These are phyloP conservation scores for Frankliniella fusca DNA, from an alignment of 2,888 invertebrate species.

Conservation along the genomic window DNA sequence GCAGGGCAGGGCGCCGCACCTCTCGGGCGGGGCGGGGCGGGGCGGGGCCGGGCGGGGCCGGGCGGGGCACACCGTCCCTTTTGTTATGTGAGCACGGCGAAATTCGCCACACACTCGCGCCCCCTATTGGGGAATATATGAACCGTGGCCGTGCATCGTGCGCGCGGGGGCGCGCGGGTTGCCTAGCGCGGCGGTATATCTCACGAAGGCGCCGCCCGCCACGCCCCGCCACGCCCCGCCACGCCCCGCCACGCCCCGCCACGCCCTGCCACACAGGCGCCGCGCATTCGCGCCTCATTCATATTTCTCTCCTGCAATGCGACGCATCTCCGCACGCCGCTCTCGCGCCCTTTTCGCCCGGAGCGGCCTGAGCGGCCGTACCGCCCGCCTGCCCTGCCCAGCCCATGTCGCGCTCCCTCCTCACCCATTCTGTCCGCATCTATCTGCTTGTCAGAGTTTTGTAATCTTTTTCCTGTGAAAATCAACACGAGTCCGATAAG, in stretches of 20 bases:
- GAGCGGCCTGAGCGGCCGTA: too few relatives aligned
- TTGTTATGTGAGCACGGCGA: slow-evolving; percentile 4
- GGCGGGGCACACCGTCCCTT: neutral
- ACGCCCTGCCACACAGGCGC: neutral
- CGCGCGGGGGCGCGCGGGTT: neutral
- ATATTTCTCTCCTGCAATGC: neutral
- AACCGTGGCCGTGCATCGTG: slow-evolving; percentile 12
- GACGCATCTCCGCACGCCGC: too few relatives aligned
- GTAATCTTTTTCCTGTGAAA: too few relatives aligned
- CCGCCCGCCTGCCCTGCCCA: too few relatives aligned
- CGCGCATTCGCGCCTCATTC: neutral
- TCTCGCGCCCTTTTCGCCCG: too few relatives aligned
- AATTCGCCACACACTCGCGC: slow-evolving; percentile 18
- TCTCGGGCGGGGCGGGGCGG: neutral
- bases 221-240: neutral
- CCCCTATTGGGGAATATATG: slow-evolving; percentile 1
- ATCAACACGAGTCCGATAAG: too few relatives aligned
- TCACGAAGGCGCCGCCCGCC: neutral
- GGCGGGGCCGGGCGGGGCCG: neutral
- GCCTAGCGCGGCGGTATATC: neutral
- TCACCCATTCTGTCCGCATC: too few relatives aligned
- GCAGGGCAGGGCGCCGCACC: neutral
- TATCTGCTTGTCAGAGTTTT: too few relatives aligned
- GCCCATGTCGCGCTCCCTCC: too few relatives aligned
- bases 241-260: neutral